A percentile compares a stretch with the other conserved stretches of the same genome.
These are phyloP conservation scores for Acipenser transmontanus DNA, from an alignment of 2,797 vertebrate genomes.

Conservation along the genomic window DNA sequence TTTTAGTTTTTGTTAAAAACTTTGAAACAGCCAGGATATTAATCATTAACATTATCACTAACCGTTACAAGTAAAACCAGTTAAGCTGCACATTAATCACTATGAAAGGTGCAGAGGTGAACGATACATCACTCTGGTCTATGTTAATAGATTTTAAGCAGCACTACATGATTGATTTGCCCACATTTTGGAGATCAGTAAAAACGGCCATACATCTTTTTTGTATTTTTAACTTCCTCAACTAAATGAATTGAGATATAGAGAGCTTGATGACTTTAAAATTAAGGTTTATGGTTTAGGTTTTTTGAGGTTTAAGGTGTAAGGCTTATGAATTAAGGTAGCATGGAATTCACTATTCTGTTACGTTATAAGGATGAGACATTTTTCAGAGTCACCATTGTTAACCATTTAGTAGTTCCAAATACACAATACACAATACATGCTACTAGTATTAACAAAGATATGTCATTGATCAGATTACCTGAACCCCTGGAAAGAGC, in stretches of 20 bases:
- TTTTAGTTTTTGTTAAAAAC: neutral
- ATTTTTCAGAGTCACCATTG: no score
- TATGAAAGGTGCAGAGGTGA: conserved; percentile 38
- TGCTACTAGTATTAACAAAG: no score
- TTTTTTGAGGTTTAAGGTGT: no score
- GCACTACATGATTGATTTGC: conserved; percentile 32
- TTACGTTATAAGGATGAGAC: no score
- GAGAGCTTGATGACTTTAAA: neutral
- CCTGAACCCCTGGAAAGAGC: no score
- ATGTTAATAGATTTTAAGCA: conserved; percentile 47
- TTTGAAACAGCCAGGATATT: conserved; percentile 34
- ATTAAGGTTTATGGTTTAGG: neutral
- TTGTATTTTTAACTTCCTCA: conserved; percentile 9
- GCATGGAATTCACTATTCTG: no score
- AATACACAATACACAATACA: no score
- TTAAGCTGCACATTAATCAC: conserved; percentile 54
- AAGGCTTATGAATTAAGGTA: no score
- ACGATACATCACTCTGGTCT: conserved; percentile 42
- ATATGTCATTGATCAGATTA: no score
- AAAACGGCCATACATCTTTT: conserved; percentile 22
- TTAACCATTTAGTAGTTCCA: no score
- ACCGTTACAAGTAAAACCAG: conserved; percentile 35
- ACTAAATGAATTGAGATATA: neutral
- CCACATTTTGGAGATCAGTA: conserved; percentile 18
- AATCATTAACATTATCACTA: conserved; percentile 54